phyloP scores from a whole-genome alignment of 2,888 invertebrate species.

The Taphrorychus bicolor region DNA sequence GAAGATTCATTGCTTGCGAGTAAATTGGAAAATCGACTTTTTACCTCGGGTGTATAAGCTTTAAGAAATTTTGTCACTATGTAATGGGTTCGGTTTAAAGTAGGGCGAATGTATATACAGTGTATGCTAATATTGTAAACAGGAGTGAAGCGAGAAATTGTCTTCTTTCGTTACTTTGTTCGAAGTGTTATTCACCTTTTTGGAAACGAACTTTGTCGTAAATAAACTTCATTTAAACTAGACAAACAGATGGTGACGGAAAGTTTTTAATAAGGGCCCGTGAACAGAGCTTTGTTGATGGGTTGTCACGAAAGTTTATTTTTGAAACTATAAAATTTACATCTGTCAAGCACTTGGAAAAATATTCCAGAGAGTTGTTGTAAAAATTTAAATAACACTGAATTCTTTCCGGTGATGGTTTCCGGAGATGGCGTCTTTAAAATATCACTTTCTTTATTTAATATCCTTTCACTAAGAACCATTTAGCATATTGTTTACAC shows the following conservation, averaged over 20 bases:
- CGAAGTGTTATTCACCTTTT: background rate
- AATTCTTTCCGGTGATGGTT: background rate
- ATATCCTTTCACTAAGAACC: no score
- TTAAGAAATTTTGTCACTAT: conserved; percentile 22
- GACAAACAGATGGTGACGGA: conserved; percentile 5
- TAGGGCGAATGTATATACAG: background rate
- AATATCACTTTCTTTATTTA: background rate
- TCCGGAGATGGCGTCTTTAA: background rate
- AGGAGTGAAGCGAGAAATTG: background rate
- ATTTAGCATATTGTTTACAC: conserved; percentile 5
- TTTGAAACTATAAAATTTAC: conserved; percentile 11
- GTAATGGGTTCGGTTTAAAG: conserved; percentile 15
- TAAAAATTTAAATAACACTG: conserved; percentile 19
- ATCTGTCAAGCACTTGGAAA: conserved; percentile 9
- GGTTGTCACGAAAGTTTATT: conserved; percentile 5
- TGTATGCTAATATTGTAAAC: conserved; percentile 1
- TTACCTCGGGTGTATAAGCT: conserved; percentile 24
- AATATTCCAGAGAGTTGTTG: conserved; percentile 13
- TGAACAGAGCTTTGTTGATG: conserved; percentile 1
- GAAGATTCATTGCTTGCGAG: conserved; percentile 37
- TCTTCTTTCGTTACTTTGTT: background rate
- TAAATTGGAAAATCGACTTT: conserved; percentile 39
- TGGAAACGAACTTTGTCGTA: background rate
- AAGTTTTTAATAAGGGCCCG: conserved; percentile 1
- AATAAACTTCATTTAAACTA: conserved; percentile 6